These are phyloP conservation scores for Liopterus haemorrhoidalis DNA, from an alignment of 2,888 invertebrate genomes.

Conservation along the genomic window DNA sequence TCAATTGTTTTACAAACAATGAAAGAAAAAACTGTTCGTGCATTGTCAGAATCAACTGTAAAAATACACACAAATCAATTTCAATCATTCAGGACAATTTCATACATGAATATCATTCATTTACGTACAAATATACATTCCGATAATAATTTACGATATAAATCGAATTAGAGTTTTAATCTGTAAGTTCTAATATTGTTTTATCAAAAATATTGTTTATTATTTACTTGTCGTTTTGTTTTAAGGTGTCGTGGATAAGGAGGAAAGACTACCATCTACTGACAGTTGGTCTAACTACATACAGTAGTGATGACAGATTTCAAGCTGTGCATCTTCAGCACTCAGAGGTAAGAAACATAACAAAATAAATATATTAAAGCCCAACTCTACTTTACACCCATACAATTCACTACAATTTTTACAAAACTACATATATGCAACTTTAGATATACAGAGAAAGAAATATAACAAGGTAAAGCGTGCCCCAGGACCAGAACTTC, in stretches of 20 bases:
- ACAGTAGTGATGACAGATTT: slow-evolving; percentile 84
- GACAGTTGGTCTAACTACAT: slow-evolving; percentile 80
- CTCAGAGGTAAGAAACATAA: slow-evolving; percentile 61
- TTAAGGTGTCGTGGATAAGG: slow-evolving; percentile 79
- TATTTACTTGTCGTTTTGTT: slow-evolving; percentile 22
- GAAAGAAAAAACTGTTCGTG: too few relatives aligned
- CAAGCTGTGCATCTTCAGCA: slow-evolving; percentile 80
- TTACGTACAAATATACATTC: not conserved
- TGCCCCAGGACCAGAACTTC: too few relatives aligned
- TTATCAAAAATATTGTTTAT: not conserved
- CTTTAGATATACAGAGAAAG: too few relatives aligned
- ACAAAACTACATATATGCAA: too few relatives aligned
- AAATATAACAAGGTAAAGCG: too few relatives aligned
- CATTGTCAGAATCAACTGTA: too few relatives aligned
- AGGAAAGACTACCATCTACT: slow-evolving; percentile 78
- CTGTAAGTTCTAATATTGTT: not conserved
- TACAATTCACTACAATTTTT: too few relatives aligned
- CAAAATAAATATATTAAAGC: not conserved
- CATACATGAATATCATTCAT: not conserved
- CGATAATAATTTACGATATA: not conserved
- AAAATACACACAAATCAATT: too few relatives aligned
- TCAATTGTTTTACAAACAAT: too few relatives aligned
- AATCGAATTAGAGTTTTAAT: not conserved
- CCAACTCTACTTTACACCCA: not conserved
- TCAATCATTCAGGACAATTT: too few relatives aligned